Evolutionary conservation across 2,888 invertebrate species (phyloP).

Genomic region (Drosophila quinaria): DNA sequence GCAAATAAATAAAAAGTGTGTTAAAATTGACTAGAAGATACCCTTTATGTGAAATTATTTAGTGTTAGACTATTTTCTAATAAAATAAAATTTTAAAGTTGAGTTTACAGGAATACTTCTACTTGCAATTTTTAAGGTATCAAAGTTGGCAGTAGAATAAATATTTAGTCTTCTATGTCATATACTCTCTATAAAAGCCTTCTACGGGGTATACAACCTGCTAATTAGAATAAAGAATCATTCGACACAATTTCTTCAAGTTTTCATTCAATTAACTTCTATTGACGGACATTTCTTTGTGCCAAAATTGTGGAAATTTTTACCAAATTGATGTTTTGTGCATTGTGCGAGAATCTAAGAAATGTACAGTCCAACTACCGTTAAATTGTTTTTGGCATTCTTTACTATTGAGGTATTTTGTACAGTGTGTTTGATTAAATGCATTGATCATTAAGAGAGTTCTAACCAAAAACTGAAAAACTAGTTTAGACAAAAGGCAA

Average conservation of each 20-base stretch:
- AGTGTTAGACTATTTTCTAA: too few relatives aligned
- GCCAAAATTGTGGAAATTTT: conserved; percentile 20
- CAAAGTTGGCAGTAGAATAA: too few relatives aligned
- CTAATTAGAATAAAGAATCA: conserved; percentile 16
- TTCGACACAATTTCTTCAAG: conserved; percentile 2
- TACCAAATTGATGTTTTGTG: conserved; percentile 22
- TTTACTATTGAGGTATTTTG: conserved; percentile 26
- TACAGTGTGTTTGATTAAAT: conserved; percentile 67
- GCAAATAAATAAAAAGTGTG: background rate
- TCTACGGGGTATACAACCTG: conserved; percentile 8
- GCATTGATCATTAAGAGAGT: conserved; percentile 69
- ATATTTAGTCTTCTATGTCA: background rate
- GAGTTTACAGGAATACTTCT: too few relatives aligned
- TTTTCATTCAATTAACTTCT: conserved; percentile 33
- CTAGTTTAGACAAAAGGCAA: conserved; percentile 58
- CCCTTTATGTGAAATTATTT: background rate
- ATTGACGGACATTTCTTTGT: conserved; percentile 21
- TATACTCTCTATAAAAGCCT: background rate
- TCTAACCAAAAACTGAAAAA: conserved; percentile 43
- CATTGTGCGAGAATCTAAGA: conserved; percentile 35
- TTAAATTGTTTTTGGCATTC: conserved; percentile 69
- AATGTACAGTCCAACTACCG: conserved; percentile 53
- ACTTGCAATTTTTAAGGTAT: too few relatives aligned
- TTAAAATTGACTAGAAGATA: background rate
- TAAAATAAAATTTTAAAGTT: too few relatives aligned